Evolutionary conservation across 2,113 vertebrate species (phyloP), one percentile per base, ranked within the genome.

Genomic region (Oreotrochilus melanogaster): DNA sequence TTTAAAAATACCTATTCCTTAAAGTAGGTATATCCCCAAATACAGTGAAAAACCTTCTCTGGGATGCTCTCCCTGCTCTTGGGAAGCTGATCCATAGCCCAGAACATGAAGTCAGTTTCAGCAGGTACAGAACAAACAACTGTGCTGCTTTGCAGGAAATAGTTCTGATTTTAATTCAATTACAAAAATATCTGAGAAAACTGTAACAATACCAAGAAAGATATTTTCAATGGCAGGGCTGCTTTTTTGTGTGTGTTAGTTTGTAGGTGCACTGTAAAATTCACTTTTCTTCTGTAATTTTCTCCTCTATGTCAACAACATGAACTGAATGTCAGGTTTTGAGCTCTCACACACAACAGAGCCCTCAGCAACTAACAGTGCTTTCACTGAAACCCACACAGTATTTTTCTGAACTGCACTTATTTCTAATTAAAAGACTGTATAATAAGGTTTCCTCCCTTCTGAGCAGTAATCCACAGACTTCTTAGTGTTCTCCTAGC

Each of bases 341-440:
- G 83, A 92, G 61, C 65, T 56, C 35, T 27, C 75, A 13, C 43
- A 25, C 23, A 11, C n/a, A 7, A 27, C n/a, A 23, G 23, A 87
- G 70, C 30, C 39, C 30, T 50, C 33, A 0, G 2, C 0, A 1
- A 86, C 85, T 78, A 58, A 73, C 0, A 57, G 54, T 8, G 51
- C 67, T 73, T 53, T 51, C n/a, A 30, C 37, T 78, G 30, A 37
- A 86, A 62, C 79, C 56, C 86, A 78, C 37, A 79, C 74, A 86
- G 57, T 19, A 39, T 23, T 93, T 76, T 56, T 39, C 84, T 65
- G 21, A 89, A 95, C 87, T 73, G 47, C 67, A 51, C 78, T 92
- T 85, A 33, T 73, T 54, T 70, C 81, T 95, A 87, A 89, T 76
- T 62, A 92, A 51, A 75, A 89, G 33, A 75, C 64, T 39, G 31